Evolutionary conservation across 2,888 invertebrate species (phyloP), one percentile per base, ranked within the genome.

Genomic region (Ochlodes sylvanus): DNA sequence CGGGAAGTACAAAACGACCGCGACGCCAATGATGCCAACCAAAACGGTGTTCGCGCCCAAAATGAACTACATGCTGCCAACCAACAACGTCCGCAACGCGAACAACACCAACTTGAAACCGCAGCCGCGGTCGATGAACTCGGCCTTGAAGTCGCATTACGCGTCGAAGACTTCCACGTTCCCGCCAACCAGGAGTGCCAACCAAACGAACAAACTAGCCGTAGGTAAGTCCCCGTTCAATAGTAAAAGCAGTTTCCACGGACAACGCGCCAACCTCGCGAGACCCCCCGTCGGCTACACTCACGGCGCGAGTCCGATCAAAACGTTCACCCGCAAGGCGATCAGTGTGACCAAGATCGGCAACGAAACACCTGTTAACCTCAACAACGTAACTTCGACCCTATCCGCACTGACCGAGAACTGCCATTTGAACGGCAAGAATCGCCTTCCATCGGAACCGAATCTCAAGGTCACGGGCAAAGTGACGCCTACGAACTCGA

Each of bases 1-100:
- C 70, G 90, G 92, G 70, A 92, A 91, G 70, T 92, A 93, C 80
- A 92, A 89, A 69, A 91, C 90, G 14, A 90, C 91, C 1, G 84
- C 93, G 34, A 85, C 89, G 0, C 89, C 92, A 6, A 89, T 90
- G 89, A 71, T 90, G 71, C 92, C 92, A 27, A 57, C 57, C 6
- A 91, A 90, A 71, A 87, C 89, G 0, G 80, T 89, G 1, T 90
- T 92, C 83, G 81, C 89, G 12, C 87, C 92, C 41, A 93, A 92
- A 80, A 75, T 87, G 75, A 89, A 87, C 84, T 93, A 93, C 79
- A 92, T 93, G 91, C 71, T 89, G 78, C 93, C 93, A 0, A 93
- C 93, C 0, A 90, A 90, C 79, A 93, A 90, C 77, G 80, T 92
- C 4, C 75, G 91, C 0, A 93, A 93, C 71, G 81, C 92, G 3